These are phyloP conservation scores for Nerophis ophidion DNA, from an alignment of 2,113 vertebrate species.

Conservation along the genomic window DNA sequence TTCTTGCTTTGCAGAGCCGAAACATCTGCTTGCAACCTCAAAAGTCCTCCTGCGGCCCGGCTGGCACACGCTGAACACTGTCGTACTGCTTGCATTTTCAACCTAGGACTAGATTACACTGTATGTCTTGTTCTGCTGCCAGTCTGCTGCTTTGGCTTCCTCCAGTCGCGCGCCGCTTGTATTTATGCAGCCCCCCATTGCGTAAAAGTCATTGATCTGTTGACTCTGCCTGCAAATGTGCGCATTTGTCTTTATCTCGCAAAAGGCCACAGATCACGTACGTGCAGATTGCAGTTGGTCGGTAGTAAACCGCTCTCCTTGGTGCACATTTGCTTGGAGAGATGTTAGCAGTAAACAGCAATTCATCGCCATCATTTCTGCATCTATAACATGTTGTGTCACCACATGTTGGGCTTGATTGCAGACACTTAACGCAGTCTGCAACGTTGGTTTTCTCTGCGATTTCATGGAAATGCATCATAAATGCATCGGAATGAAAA, in stretches of 20 bases:
- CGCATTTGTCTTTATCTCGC: conserved; percentile 43
- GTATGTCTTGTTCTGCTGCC: background rate
- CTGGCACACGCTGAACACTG: conserved; percentile 60
- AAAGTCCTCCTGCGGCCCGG: conserved; percentile 41
- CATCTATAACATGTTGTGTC: too few relatives aligned
- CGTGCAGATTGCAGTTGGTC: conserved; percentile 14
- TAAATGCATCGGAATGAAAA: too few relatives aligned
- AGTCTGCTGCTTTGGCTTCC: conserved; percentile 1
- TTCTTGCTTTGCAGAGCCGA: conserved; percentile 45
- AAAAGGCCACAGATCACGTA: conserved; percentile 16
- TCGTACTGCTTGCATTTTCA: conserved; percentile 53
- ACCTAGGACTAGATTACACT: background rate
- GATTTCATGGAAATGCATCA: too few relatives aligned
- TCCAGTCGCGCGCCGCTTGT: conserved; percentile 6
- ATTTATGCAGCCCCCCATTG: conserved; percentile 50
- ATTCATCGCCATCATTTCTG: too few relatives aligned
- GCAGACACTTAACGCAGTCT: too few relatives aligned
- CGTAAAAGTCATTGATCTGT: conserved; percentile 61
- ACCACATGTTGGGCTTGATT: too few relatives aligned
- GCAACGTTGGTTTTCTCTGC: too few relatives aligned
- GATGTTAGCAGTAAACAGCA: too few relatives aligned
- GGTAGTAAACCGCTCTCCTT: conserved; percentile 1
- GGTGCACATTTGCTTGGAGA: too few relatives aligned
- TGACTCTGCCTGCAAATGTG: conserved; percentile 41
- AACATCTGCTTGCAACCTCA: conserved; percentile 51